Conservation (phyloP, 2,888 invertebrate species). For the Schizaphis graminum region DNA sequence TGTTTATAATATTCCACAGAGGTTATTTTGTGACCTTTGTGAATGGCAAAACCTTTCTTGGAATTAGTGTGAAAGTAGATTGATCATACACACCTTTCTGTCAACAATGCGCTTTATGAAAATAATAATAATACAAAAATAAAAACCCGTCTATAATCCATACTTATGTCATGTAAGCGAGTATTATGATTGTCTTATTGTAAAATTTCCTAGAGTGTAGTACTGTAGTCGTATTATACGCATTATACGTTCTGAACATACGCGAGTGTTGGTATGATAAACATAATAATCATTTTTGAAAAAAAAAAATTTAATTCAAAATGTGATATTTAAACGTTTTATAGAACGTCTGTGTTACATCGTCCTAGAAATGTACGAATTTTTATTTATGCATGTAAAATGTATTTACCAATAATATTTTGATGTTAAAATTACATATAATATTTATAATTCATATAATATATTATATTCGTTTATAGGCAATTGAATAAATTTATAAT, state of each 20-base stretch:
- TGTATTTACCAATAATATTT: not conserved
- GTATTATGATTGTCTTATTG: conserved; percentile 55
- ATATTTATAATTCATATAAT: not conserved
- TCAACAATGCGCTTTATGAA: conserved; percentile 62
- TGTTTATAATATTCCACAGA: conserved; percentile 31
- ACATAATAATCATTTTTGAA: conserved; percentile 15
- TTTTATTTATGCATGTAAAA: not conserved
- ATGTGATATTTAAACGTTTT: not conserved
- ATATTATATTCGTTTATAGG: not conserved
- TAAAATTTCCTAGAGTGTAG: conserved; percentile 24
- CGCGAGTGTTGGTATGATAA: not conserved
- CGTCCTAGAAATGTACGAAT: not conserved
- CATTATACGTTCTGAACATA: not conserved
- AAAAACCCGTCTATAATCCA: conserved; percentile 38
- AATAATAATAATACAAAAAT: conserved; percentile 54
- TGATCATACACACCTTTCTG: conserved; percentile 61
- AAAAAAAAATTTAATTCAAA: not conserved
- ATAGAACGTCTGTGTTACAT: not conserved
- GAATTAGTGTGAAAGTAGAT: conserved; percentile 64
- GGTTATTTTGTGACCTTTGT: conserved; percentile 62
- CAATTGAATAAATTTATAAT: not conserved
- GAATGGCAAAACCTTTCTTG: conserved; percentile 64
- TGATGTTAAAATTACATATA: not conserved
- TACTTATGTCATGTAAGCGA: conserved; percentile 51
- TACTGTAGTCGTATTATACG: conserved; percentile 24